phyloP scores from a whole-genome alignment of 2,797 vertebrate species.

The Micropoecilia bifurca region DNA sequence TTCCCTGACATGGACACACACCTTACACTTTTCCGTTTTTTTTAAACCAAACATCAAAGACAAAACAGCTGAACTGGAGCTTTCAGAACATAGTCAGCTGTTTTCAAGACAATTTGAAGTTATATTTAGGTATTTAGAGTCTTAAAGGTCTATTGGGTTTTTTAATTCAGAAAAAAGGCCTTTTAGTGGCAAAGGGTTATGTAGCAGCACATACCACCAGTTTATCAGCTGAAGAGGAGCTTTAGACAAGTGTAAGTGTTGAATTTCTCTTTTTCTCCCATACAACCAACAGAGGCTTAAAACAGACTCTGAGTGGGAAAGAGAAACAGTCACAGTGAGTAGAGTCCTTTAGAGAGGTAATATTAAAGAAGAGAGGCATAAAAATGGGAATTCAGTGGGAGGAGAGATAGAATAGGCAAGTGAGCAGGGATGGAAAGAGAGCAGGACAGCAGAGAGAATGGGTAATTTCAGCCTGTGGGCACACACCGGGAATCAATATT shows the following conservation, averaged over 20 bases:
- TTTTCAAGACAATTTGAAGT: conserved; percentile 23
- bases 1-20: not conserved
- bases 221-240: conserved; percentile 29
- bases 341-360: conserved; percentile 51
- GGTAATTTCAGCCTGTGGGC: conserved; percentile 66
- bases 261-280: conserved; percentile 20
- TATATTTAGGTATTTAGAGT: conserved; percentile 21
- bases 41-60: not conserved
- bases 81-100: conserved; percentile 18
- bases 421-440: conserved; percentile 31
- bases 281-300: conserved; percentile 33
- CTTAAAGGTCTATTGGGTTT: conserved; percentile 20
- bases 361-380: conserved; percentile 42
- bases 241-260: conserved; percentile 36
- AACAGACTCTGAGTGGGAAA: conserved; percentile 13
- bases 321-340: conserved; percentile 32
- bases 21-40: not conserved
- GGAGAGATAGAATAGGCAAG: conserved; percentile 46
- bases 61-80: not conserved
- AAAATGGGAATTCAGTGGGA: conserved; percentile 18
- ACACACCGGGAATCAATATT: conserved; percentile 79
- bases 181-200: conserved; percentile 26
- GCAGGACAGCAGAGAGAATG: conserved; percentile 56
- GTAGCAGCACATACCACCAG: conserved; percentile 22
- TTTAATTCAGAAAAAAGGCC: conserved; percentile 12